Evolutionary conservation across 2,113 vertebrate species (phyloP).

Genomic region (Hypomesus transpacificus): DNA sequence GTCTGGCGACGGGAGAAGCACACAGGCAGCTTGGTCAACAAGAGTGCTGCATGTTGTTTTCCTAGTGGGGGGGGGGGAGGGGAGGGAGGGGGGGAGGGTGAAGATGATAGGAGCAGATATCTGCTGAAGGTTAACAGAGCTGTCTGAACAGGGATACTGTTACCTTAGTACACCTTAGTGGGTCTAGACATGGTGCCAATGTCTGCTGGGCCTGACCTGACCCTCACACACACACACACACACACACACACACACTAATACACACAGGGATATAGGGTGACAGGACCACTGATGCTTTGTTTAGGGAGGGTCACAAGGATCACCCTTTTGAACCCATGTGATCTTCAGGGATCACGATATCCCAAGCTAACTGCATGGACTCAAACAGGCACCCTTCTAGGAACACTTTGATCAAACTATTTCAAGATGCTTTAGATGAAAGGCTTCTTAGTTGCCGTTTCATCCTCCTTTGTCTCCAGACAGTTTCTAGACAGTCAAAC

Average conservation of each 20-base stretch:
- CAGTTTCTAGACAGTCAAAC: no score
- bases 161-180: neutral
- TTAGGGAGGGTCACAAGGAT: constrained; percentile 20
- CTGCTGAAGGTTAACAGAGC: neutral
- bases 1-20: constrained; percentile 60
- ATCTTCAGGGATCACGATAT: neutral
- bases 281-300: constrained; percentile 13
- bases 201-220: constrained; percentile 5
- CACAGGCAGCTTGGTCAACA: constrained; percentile 3
- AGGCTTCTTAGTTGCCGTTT: no score
- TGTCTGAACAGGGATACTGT: constrained; percentile 3
- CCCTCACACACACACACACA: neutral
- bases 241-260: constrained; percentile 7
- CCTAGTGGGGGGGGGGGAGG: no score
- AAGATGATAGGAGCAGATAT: no score
- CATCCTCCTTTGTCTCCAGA: no score
- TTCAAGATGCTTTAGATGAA: no score
- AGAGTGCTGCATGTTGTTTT: neutral
- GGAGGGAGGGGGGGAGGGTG: no score
- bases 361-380: neutral
- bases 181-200: constrained; percentile 6
- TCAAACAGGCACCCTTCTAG: no score
- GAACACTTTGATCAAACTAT: no score
- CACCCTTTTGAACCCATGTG: neutral
- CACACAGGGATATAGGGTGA: constrained; percentile 3